Percentiles rank a stretch among this genome's conserved stretches.
Conservation (phyloP, 1,140 invertebrate species). For the Hyposmocoma kahamanoa region DNA sequence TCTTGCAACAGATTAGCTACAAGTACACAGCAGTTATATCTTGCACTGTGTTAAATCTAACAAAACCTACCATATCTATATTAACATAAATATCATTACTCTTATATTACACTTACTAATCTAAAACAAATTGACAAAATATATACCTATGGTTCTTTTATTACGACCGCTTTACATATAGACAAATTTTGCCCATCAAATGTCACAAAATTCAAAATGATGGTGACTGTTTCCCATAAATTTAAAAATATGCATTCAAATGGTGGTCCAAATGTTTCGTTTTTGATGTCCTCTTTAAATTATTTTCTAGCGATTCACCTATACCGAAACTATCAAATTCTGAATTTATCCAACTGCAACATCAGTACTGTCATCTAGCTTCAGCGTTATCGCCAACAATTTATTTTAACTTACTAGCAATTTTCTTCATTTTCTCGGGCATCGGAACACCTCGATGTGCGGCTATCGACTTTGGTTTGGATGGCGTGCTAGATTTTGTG, state of each 20-base stretch:
- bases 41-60: too few relatives aligned
- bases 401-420: conserved; percentile 34
- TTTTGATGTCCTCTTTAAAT: conserved; percentile 41
- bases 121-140: conserved; percentile 69
- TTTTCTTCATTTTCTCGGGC: conserved; percentile 45
- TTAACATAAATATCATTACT: conserved; percentile 54
- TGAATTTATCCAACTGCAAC: background rate
- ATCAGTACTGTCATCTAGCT: conserved; percentile 9
- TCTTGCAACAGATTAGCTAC: too few relatives aligned
- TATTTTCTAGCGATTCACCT: conserved; percentile 39
- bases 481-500: too few relatives aligned
- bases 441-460: conserved; percentile 37
- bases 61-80: too few relatives aligned
- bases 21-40: too few relatives aligned
- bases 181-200: conserved; percentile 40
- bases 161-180: conserved; percentile 45
- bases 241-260: conserved; percentile 64
- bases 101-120: conserved; percentile 43
- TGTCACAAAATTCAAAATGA: conserved; percentile 47
- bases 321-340: conserved; percentile 1
- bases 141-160: conserved; percentile 39
- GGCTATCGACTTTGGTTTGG: conserved; percentile 19
- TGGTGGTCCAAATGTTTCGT: conserved; percentile 61
- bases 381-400: too few relatives aligned
- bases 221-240: conserved; percentile 29